Conservation (phyloP, 2,113 vertebrate genomes). For the Rhinolophus sinicus region DNA sequence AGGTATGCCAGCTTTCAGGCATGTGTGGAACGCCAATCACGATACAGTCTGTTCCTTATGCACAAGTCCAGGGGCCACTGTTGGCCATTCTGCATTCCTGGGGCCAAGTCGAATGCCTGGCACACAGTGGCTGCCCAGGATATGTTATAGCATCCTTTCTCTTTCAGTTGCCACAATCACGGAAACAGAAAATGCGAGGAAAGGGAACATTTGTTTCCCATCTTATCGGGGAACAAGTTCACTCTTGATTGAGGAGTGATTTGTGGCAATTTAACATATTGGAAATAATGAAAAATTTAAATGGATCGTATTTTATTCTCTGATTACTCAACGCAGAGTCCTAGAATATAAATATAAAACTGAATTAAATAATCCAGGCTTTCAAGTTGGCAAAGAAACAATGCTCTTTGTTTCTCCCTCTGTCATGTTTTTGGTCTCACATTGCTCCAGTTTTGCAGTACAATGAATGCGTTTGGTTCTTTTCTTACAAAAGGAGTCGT, state of each 20-base stretch:
- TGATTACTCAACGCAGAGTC: constrained; percentile 72
- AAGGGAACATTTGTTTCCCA: constrained; percentile 63
- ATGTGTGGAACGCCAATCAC: accelerated
- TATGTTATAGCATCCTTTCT: neutral
- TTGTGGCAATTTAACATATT: constrained; percentile 74
- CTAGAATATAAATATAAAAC: constrained; percentile 72
- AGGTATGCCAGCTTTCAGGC: neutral
- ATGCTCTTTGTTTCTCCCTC: neutral
- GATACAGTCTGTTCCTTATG: neutral
- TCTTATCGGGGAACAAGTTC: constrained; percentile 73
- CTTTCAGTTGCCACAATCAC: constrained; percentile 61
- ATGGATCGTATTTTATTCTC: constrained; percentile 73
- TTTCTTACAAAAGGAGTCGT: neutral
- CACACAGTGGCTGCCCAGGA: accelerated
- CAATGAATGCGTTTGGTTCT: neutral
- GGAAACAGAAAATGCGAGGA: constrained; percentile 48
- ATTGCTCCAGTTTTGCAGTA: accelerated
- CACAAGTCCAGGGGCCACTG: neutral
- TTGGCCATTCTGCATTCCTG: neutral
- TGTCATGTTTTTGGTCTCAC: neutral
- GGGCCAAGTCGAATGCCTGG: neutral
- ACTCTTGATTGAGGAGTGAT: constrained; percentile 76
- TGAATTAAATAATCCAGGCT: constrained; percentile 66
- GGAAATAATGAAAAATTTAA: constrained; percentile 79
- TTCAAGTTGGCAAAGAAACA: constrained; percentile 58